phyloP scores from a whole-genome alignment of 2,113 vertebrate genomes.

The Rhodinocichla rosea region DNA sequence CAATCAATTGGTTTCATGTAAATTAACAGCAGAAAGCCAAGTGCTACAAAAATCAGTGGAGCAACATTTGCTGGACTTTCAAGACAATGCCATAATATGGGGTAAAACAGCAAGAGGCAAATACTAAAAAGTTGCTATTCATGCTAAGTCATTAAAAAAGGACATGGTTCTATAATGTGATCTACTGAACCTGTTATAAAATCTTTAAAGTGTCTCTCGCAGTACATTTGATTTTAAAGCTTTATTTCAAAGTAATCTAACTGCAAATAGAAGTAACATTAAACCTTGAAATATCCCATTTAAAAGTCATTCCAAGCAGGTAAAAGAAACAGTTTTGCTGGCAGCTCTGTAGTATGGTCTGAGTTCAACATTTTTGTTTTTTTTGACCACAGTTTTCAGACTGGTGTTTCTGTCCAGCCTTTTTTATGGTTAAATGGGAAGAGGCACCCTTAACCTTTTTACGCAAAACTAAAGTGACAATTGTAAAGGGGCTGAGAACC shows the following conservation, averaged over 20 bases:
- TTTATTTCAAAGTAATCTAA: conserved; percentile 48
- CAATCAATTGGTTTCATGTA: background rate
- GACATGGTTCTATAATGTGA: conserved; percentile 25
- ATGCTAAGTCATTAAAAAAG: conserved; percentile 41
- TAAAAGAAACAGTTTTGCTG: conserved; percentile 35
- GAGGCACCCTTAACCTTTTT: conserved; percentile 5
- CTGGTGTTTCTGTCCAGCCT: background rate
- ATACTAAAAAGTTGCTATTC: conserved; percentile 21
- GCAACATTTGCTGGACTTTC: background rate
- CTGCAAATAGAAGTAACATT: conserved; percentile 6
- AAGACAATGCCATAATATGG: background rate
- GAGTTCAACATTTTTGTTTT: conserved; percentile 5
- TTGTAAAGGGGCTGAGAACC: conserved; percentile 5
- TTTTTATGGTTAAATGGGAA: background rate
- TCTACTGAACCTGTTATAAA: conserved; percentile 50
- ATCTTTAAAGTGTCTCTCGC: conserved; percentile 61
- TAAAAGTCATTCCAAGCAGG: conserved; percentile 27
- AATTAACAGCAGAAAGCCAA: conserved; percentile 2
- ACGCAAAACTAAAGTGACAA: background rate
- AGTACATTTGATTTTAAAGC: conserved; percentile 58
- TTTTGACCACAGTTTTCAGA: background rate
- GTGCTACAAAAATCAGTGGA: background rate
- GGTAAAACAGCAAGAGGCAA: conserved; percentile 9
- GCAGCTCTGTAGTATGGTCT: conserved; percentile 19
- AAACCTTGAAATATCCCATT: background rate